Evolutionary conservation across 1,140 invertebrate genomes (phyloP).

Genomic region (Habropoda laboriosa): DNA sequence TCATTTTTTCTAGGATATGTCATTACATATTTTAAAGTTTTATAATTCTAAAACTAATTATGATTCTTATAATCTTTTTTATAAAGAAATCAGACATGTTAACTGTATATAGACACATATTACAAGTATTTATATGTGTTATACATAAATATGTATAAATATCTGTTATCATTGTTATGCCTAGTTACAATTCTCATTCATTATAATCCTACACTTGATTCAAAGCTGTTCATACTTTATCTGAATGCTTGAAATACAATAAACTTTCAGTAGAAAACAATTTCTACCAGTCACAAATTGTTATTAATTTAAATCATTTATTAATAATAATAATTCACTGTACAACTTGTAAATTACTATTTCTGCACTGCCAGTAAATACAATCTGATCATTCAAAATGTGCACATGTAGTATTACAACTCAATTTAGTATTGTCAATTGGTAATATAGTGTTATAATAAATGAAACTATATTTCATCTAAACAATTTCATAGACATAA

Average conservation of each 20-base stretch:
- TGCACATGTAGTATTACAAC: not conserved
- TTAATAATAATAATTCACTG: not conserved
- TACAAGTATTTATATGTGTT: slow-evolving; percentile 36
- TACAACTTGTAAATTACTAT: not conserved
- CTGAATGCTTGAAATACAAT: not conserved
- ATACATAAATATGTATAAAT: slow-evolving; percentile 53
- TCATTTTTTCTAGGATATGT: not conserved
- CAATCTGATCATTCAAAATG: not conserved
- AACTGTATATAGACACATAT: slow-evolving; percentile 35
- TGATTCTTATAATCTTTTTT: slow-evolving; percentile 24
- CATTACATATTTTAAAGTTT: not conserved
- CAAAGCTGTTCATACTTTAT: slow-evolving; percentile 45
- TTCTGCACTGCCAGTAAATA: not conserved
- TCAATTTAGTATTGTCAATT: not conserved
- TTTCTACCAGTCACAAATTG: not conserved
- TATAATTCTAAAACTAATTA: not conserved
- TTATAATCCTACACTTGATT: slow-evolving; percentile 61
- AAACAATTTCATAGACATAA: not conserved
- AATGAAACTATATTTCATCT: not conserved
- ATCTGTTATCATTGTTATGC: slow-evolving; percentile 59
- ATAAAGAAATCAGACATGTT: slow-evolving; percentile 29
- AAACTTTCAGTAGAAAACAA: not conserved
- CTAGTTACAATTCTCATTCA: slow-evolving; percentile 53
- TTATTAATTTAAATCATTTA: not conserved
- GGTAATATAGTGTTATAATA: not conserved